Evolutionary conservation across 2,888 invertebrate genomes (phyloP).

Genomic region (Magallana nippona): DNA sequence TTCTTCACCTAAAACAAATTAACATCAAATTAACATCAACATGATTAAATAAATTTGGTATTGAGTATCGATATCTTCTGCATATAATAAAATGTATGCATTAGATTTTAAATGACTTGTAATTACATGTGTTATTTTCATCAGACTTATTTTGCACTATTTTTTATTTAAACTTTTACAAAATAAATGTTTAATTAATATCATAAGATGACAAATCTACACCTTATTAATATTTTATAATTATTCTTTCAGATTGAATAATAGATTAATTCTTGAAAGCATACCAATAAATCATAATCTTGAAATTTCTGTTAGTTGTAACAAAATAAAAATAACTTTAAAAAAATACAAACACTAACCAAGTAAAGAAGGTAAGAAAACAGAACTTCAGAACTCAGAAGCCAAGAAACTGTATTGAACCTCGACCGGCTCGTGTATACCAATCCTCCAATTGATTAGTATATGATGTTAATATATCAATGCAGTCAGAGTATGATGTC

Average conservation of each 20-base stretch:
- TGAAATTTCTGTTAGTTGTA: too few species aligned
- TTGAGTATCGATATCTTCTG: neutral
- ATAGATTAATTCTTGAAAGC: too few species aligned
- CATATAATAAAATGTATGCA: neutral
- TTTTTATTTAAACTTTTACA: too few species aligned
- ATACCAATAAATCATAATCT: too few species aligned
- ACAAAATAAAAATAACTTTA: neutral
- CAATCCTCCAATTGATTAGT: slow-evolving; percentile 6
- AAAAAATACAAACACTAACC: slow-evolving; percentile 22
- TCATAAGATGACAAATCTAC: too few species aligned
- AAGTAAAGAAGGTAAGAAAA: slow-evolving; percentile 1
- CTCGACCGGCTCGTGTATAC: slow-evolving; percentile 31
- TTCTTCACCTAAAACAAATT: slow-evolving; percentile 38
- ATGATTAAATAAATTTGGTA: neutral
- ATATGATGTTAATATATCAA: slow-evolving; percentile 14
- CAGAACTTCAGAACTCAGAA: slow-evolving; percentile 22
- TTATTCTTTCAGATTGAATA: too few species aligned
- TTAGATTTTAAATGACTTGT: neutral
- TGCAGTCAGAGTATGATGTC: slow-evolving; percentile 1
- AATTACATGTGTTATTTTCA: neutral
- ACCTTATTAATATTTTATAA: too few species aligned
- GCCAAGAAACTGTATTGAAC: slow-evolving; percentile 14
- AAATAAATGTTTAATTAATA: too few species aligned
- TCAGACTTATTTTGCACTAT: neutral
- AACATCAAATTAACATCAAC: too few species aligned